Evolutionary conservation across 2,888 invertebrate genomes (phyloP).

Genomic region (Pomacea canaliculata): DNA sequence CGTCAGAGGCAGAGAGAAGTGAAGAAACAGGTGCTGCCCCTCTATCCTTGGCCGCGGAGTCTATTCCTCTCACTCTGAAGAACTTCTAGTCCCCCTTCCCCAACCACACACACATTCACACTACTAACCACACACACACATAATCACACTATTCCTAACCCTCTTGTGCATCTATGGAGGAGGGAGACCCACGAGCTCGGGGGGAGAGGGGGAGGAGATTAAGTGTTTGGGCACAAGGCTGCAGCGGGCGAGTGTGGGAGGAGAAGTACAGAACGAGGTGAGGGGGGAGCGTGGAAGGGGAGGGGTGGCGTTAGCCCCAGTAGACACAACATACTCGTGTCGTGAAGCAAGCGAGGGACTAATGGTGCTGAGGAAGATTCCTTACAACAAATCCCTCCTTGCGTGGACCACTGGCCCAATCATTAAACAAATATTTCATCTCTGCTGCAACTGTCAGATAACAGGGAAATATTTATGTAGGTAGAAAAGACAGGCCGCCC

Average conservation of each 20-base stretch:
- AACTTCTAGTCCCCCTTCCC: no score
- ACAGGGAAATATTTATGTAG: no score
- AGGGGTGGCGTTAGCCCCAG: not conserved
- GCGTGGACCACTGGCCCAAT: not conserved
- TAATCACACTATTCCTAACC: no score
- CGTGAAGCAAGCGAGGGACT: not conserved
- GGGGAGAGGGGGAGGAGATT: not conserved
- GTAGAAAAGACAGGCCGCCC: no score
- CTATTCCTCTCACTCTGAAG: not conserved
- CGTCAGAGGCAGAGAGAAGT: not conserved
- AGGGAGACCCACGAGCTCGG: not conserved
- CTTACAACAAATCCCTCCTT: not conserved
- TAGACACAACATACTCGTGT: not conserved
- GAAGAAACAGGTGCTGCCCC: not conserved
- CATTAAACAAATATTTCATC: not conserved
- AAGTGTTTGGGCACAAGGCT: not conserved
- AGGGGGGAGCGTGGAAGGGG: not conserved
- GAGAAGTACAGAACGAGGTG: not conserved
- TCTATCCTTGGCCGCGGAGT: not conserved
- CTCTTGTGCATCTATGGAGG: not conserved
- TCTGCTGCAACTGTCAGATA: slow-evolving; percentile 1
- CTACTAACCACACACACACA: no score
- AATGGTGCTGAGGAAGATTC: not conserved
- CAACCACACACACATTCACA: no score
- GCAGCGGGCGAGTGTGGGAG: not conserved